These are phyloP conservation scores for Eilema griseolum DNA, from an alignment of 2,888 invertebrate genomes.

Conservation along the genomic window DNA sequence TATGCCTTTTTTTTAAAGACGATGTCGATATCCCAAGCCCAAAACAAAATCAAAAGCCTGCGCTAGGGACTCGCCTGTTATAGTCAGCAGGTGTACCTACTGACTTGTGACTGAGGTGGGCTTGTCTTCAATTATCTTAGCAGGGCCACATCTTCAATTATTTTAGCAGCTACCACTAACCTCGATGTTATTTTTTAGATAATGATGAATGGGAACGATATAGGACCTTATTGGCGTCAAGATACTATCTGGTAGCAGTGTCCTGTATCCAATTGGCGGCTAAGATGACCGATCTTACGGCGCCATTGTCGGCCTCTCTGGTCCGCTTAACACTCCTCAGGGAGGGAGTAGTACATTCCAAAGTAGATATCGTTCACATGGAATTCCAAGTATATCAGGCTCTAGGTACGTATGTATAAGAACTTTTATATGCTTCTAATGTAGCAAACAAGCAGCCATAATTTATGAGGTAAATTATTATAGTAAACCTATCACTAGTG, in stretches of 20 bases:
- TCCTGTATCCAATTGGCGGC: slow-evolving; percentile 64
- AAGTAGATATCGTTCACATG: slow-evolving; percentile 53
- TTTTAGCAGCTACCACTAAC: neutral
- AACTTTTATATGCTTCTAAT: neutral
- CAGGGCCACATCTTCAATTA: too few species aligned
- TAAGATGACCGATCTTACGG: slow-evolving; percentile 60
- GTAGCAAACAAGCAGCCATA: neutral
- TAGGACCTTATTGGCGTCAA: slow-evolving; percentile 33
- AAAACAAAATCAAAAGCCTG: neutral
- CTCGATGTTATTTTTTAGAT: slow-evolving; percentile 22
- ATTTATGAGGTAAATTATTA: neutral
- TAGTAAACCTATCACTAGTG: neutral
- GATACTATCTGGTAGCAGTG: slow-evolving; percentile 56
- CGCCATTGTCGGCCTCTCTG: slow-evolving; percentile 39
- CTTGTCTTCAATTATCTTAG: neutral
- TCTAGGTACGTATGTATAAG: slow-evolving; percentile 50
- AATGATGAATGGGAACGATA: slow-evolving; percentile 48
- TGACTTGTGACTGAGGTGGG: too few species aligned
- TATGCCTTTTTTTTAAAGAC: too few species aligned
- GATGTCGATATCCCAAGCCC: neutral
- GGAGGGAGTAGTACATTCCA: slow-evolving; percentile 42
- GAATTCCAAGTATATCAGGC: slow-evolving; percentile 61
- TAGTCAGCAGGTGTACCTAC: too few species aligned
- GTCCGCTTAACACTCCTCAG: slow-evolving; percentile 50
- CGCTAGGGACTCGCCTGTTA: too few species aligned